Conservation (phyloP, 2,113 vertebrate genomes). For the Amphiprion ocellaris region DNA sequence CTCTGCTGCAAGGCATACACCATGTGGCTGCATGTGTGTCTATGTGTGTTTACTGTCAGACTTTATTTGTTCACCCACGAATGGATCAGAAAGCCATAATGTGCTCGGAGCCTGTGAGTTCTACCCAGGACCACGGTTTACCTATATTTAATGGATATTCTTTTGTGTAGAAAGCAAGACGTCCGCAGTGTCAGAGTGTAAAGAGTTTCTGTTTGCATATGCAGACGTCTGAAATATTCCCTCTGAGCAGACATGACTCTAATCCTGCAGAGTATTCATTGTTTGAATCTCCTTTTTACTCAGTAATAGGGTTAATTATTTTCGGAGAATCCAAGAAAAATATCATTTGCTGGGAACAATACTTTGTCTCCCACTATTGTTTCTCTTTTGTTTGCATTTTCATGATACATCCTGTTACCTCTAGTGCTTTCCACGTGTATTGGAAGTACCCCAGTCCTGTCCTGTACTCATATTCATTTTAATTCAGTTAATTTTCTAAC, state of each 20-base stretch:
- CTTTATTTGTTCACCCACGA: constrained; percentile 23
- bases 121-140: constrained; percentile 17
- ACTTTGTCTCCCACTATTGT: background rate
- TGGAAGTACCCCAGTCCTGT: too few relatives aligned
- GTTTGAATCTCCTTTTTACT: background rate
- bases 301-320: background rate
- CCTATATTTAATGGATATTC: constrained; percentile 35
- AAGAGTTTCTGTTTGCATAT: constrained; percentile 8
- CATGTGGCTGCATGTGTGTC: background rate
- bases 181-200: background rate
- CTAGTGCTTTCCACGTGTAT: background rate
- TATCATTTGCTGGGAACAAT: background rate
- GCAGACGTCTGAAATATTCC: constrained; percentile 4
- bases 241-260: background rate
- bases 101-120: constrained; percentile 6
- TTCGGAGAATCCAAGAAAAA: background rate
- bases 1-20: background rate
- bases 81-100: constrained; percentile 26
- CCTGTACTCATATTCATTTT: too few relatives aligned
- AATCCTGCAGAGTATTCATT: background rate
- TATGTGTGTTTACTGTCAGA: too few relatives aligned
- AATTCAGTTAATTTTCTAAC: background rate
- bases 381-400: background rate
- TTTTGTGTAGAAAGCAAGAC: constrained; percentile 12
- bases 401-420: background rate